Percentiles rank a stretch among this genome's conserved stretches.
Evolutionary conservation across 2,113 vertebrate species (phyloP).

Genomic region (Pelvicachromis taeniatus): DNA sequence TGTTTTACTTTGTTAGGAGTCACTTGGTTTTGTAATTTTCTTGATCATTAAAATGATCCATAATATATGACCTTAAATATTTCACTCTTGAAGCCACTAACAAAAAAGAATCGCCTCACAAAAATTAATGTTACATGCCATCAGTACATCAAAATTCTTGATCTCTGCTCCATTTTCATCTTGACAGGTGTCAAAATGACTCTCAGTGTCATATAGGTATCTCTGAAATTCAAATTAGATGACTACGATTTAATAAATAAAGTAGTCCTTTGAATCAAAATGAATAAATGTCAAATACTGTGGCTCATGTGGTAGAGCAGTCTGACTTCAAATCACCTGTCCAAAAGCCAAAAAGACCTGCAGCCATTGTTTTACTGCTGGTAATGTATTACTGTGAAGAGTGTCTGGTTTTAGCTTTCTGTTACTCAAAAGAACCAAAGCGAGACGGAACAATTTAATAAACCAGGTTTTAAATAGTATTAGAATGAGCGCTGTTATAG

Average conservation of each 20-base stretch:
- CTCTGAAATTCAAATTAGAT: not conserved
- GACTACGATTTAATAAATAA: not conserved
- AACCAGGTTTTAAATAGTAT: not conserved
- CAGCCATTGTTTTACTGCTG: not conserved
- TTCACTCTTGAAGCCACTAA: not conserved
- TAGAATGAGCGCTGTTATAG: not conserved
- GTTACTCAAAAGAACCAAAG: not conserved
- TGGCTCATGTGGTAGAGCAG: not conserved
- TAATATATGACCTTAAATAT: not conserved
- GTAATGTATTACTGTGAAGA: not conserved
- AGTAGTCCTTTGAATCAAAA: not conserved
- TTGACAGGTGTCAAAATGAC: not conserved
- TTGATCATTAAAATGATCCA: not conserved
- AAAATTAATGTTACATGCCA: not conserved
- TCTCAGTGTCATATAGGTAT: not conserved
- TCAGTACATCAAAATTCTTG: not conserved
- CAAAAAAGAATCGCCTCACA: not conserved
- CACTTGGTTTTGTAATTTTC: not conserved
- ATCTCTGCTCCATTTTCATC: not conserved
- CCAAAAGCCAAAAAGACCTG: rapidly evolving
- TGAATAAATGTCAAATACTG: not conserved
- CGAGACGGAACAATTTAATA: not conserved
- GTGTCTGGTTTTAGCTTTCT: not conserved
- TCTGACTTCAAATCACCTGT: not conserved
- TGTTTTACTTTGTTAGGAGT: not conserved